A percentile compares a stretch with the other conserved stretches of the same genome.
Conservation (phyloP, 1,140 invertebrate genomes). For the Oncopodura yosiiana region DNA sequence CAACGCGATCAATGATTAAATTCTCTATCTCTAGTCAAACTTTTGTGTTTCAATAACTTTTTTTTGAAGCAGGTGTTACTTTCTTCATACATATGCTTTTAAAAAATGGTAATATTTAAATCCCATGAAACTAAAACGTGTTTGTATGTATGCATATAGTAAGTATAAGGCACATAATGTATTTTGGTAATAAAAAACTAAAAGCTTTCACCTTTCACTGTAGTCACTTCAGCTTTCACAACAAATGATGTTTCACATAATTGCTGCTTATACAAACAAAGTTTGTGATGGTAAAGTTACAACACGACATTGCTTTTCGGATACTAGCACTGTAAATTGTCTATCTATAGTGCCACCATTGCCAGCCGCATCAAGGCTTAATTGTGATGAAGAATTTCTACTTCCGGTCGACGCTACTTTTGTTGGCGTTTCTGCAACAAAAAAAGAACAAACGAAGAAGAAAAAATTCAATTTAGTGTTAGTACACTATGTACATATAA, state of each 20-base stretch:
- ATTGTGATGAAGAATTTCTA: conserved; percentile 62
- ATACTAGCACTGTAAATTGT: conserved; percentile 85
- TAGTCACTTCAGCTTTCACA: conserved; percentile 85
- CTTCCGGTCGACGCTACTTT: conserved; percentile 46
- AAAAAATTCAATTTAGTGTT: conserved; percentile 1
- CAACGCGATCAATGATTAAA: too few relatives aligned
- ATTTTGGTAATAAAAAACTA: too few relatives aligned
- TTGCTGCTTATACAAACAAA: conserved; percentile 71
- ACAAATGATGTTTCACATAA: conserved; percentile 76
- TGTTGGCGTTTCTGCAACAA: conserved; percentile 49
- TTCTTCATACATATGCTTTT: too few relatives aligned
- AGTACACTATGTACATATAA: neutral
- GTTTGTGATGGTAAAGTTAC: conserved; percentile 89
- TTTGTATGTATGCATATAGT: too few relatives aligned
- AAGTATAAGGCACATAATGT: too few relatives aligned
- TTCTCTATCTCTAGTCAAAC: too few relatives aligned
- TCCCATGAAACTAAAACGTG: neutral
- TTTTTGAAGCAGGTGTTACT: too few relatives aligned
- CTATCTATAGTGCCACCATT: conserved; percentile 55
- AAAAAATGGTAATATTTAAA: neutral
- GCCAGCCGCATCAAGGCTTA: conserved; percentile 39
- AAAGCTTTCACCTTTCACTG: conserved; percentile 84
- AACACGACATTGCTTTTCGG: conserved; percentile 89
- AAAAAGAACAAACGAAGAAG: neutral
- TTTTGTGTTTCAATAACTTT: too few relatives aligned